Base-by-base conservation (phyloP, 1,140 invertebrate genomes). In the Bombus balteatus region DNA sequence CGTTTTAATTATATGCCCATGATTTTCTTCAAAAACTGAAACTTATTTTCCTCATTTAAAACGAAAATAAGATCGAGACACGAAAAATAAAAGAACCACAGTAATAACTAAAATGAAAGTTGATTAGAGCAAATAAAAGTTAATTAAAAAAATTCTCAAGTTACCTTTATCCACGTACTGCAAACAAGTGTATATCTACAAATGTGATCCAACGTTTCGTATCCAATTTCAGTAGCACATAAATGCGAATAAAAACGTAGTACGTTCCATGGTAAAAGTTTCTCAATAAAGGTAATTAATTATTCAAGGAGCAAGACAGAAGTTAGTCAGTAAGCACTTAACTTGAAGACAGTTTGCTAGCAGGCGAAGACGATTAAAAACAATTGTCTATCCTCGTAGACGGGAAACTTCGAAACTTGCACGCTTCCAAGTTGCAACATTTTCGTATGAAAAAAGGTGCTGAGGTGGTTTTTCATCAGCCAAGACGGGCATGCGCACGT, bases 401-500 rank as follows among this genome's bases (percentile, higher is more conserved):
- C 47, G 47, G 1, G 9, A 13, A 47, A 32, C n/a, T 15, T 18
- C 8, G 32, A 68, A 18, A 15, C 22, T 59, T 15, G 13, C n/a
- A 13, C 10, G n/a, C 12, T 59, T 39, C 1, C 28, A 71, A 28
- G 57, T 81, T 25, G 1, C 9, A 57, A 71, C 34, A 57, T 39
- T 57, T 59, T 1, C 18, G 18, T 3, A 22, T 2, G 3, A 5
- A 47, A 47, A 47, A 47, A 47, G 15, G 15, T 15, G 4, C 15
- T 1, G 9, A 47, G 47, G 47, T 18, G n/a, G 37, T 28, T 68
- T 86, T 43, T 25, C 5, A 53, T 4, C 71, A 66, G 57, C 47
- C 0, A 39, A 43, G 8, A 83, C 9, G 76, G 53, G 37, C 77
- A 81, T 81, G 77, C 77, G 86, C 76, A 47, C 43, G 43, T 28